Conservation (phyloP, 2,888 invertebrate genomes). For the Noctua janthina region DNA sequence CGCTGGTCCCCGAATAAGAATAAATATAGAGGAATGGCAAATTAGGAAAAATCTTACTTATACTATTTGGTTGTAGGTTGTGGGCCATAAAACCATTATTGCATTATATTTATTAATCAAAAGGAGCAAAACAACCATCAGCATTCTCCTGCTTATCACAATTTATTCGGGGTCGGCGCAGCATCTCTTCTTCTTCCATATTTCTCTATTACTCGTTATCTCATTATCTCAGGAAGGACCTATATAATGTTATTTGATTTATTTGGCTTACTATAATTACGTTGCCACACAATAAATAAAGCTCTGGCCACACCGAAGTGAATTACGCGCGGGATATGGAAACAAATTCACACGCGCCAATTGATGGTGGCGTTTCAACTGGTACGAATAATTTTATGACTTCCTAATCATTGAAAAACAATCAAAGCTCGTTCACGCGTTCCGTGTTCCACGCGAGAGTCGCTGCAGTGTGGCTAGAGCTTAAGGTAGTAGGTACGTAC, state of each 20-base stretch:
- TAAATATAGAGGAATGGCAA: neutral
- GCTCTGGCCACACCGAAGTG: neutral
- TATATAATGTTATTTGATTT: too few relatives aligned
- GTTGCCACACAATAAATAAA: neutral
- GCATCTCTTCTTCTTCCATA: too few relatives aligned
- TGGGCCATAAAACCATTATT: neutral
- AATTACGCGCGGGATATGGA: too few relatives aligned
- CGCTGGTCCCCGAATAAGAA: neutral
- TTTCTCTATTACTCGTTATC: too few relatives aligned
- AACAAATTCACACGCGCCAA: neutral
- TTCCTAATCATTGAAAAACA: neutral
- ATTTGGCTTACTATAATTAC: too few relatives aligned
- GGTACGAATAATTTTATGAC: neutral
- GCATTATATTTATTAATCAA: neutral
- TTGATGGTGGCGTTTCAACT: neutral
- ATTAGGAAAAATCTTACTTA: neutral
- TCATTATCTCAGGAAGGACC: too few relatives aligned
- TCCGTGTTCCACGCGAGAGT: too few relatives aligned
- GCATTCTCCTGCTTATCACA: too few relatives aligned
- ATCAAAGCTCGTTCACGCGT: neutral
- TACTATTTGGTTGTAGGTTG: neutral
- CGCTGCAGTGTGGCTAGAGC: neutral
- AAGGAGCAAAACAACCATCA: neutral
- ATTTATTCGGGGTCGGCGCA: too few relatives aligned
- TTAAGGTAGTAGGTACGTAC: too few relatives aligned